These are phyloP conservation scores for Tupaia tana DNA, from an alignment of 2,113 vertebrate species.

Conservation along the genomic window DNA sequence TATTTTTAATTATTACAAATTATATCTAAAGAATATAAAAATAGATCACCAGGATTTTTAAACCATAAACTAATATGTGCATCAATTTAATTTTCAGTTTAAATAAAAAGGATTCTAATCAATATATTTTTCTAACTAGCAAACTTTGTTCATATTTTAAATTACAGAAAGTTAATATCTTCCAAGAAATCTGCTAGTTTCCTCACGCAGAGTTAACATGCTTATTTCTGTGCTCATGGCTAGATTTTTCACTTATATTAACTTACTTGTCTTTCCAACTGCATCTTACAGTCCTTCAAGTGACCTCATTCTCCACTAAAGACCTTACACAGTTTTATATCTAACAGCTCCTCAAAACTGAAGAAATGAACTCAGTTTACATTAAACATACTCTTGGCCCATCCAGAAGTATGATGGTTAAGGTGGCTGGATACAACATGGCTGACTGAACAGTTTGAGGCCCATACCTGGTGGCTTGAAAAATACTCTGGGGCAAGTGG, in stretches of 20 bases:
- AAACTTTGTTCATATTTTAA: neutral
- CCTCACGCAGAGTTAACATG: neutral
- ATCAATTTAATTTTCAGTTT: neutral
- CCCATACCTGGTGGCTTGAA: too few species aligned
- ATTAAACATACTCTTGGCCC: neutral
- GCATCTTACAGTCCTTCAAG: neutral
- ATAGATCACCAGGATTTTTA: neutral
- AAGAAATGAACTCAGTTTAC: neutral
- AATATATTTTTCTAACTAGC: neutral
- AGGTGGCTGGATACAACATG: too few species aligned
- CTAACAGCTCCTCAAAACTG: neutral
- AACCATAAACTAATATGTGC: neutral
- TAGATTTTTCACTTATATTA: neutral
- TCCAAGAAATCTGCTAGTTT: neutral
- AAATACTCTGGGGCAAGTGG: too few species aligned
- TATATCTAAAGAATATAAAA: neutral
- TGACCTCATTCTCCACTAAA: neutral
- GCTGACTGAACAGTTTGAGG: too few species aligned
- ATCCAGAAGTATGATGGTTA: too few species aligned
- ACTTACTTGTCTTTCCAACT: neutral
- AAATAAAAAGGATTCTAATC: neutral
- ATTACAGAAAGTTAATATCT: neutral
- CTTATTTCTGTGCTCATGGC: neutral
- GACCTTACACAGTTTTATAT: neutral
- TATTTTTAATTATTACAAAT: slow-evolving; percentile 46